phyloP scores from a whole-genome alignment of 2,888 invertebrate genomes.

The Cataglyphis rosenhaueri region DNA sequence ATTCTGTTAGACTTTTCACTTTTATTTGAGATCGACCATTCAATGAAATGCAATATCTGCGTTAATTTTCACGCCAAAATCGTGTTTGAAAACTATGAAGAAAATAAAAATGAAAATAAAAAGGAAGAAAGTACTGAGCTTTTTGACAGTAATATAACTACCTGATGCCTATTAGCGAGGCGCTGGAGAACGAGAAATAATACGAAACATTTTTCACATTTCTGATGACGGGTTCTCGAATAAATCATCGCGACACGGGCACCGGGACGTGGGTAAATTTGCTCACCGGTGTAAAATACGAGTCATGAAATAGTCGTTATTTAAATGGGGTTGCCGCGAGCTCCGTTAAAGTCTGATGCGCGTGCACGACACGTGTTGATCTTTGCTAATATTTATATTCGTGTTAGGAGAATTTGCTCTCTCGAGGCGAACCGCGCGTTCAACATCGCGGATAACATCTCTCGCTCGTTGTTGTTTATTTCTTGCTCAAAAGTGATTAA shows the following conservation, averaged over 20 bases:
- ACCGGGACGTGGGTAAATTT: slow-evolving; percentile 41
- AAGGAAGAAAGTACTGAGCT: neutral
- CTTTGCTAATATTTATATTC: slow-evolving; percentile 37
- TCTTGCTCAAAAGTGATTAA: slow-evolving; percentile 22
- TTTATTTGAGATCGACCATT: neutral
- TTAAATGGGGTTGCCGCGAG: slow-evolving; percentile 31
- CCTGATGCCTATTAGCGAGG: neutral
- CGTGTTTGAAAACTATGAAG: neutral
- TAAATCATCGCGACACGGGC: slow-evolving; percentile 33
- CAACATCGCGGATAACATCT: neutral
- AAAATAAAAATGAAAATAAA: neutral
- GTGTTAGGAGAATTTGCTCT: neutral
- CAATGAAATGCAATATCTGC: neutral
- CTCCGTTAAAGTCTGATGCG: neutral
- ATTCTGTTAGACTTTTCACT: slow-evolving; percentile 13
- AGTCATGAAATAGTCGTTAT: slow-evolving; percentile 46
- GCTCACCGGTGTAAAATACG: slow-evolving; percentile 28
- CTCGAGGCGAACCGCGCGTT: neutral
- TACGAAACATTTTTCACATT: slow-evolving; percentile 21
- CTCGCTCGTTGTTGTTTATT: neutral
- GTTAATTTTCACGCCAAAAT: neutral
- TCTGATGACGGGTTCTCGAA: slow-evolving; percentile 25
- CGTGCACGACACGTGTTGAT: slow-evolving; percentile 48
- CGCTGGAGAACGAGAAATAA: slow-evolving; percentile 2
- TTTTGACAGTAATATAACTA: neutral